Conservation (phyloP, 2,113 vertebrate genomes). For the Echinops telfairi region DNA sequence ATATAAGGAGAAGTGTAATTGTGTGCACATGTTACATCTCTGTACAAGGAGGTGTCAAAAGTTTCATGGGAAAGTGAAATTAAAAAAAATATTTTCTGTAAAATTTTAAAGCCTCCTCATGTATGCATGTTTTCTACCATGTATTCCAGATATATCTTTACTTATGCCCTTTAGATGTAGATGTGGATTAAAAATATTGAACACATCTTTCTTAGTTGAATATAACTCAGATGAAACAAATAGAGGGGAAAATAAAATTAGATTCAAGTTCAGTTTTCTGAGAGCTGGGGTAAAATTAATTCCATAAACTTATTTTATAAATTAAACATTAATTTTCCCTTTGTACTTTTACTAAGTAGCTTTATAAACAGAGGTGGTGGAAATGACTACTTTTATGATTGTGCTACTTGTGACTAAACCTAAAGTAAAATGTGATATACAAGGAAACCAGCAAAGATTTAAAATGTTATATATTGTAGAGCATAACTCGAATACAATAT, state of each 20-base stretch:
- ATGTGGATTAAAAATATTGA: neutral
- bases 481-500: neutral
- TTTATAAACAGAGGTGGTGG: too few relatives aligned
- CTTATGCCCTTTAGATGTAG: neutral
- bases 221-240: constrained; percentile 18
- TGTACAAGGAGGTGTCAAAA: too few relatives aligned
- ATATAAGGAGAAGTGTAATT: neutral
- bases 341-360: neutral
- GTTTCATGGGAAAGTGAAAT: too few relatives aligned
- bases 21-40: neutral
- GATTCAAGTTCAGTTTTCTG: neutral
- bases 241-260: constrained; percentile 37
- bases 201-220: neutral
- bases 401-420: neutral
- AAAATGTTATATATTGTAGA: neutral
- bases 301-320: constrained; percentile 39
- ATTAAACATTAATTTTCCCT: constrained; percentile 1
- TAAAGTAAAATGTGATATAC: constrained; percentile 9
- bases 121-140: neutral
- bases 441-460: neutral
- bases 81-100: too few relatives aligned
- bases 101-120: too few relatives aligned
- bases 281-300: neutral
- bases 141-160: neutral
- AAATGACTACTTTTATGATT: neutral